Conservation (phyloP, 2,797 vertebrate genomes). For the Betta splendens region DNA sequence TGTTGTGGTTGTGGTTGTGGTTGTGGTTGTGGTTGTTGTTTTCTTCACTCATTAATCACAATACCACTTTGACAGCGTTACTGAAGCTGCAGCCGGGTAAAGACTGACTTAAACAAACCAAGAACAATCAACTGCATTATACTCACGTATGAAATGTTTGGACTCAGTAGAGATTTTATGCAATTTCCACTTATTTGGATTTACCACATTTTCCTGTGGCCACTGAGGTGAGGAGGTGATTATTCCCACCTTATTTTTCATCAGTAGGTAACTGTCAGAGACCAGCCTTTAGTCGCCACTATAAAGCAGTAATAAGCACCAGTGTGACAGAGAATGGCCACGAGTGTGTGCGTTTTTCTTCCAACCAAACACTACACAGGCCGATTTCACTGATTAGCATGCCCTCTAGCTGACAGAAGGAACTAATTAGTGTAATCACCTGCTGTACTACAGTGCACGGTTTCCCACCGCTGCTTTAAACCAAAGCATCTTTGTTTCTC, state of each 20-base stretch:
- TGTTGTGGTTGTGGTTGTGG: no score
- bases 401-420: conserved; percentile 70
- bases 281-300: conserved; percentile 24
- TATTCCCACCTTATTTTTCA: conserved; percentile 16
- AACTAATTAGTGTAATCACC: conserved; percentile 75
- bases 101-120: no score
- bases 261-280: conserved; percentile 15
- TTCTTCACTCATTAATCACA: no score
- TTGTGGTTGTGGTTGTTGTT: no score
- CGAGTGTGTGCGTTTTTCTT: conserved; percentile 53
- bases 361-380: conserved; percentile 40
- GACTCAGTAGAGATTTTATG: neutral
- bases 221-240: neutral
- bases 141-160: no score
- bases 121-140: no score
- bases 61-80: no score
- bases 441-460: conserved; percentile 53
- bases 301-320: conserved; percentile 44
- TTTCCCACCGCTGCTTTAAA: conserved; percentile 55
- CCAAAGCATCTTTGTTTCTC: conserved; percentile 58
- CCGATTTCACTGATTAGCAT: conserved; percentile 68
- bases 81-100: no score
- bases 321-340: conserved; percentile 54
- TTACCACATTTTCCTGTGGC: neutral
- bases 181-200: neutral